Conservation (phyloP, 2,797 vertebrate genomes). For the Enteromius argenteus region DNA sequence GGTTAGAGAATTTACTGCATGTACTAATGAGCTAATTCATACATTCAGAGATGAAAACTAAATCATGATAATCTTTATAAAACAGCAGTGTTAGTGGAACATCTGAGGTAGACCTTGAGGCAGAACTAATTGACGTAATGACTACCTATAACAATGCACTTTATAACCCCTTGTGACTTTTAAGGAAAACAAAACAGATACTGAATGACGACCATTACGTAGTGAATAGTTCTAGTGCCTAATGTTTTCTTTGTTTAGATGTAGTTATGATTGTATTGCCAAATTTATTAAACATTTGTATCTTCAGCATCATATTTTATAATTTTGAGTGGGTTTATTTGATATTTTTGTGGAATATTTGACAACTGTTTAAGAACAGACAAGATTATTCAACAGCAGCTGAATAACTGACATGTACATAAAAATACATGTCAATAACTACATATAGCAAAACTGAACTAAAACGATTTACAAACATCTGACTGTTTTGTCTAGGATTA, state of each 20-base stretch:
- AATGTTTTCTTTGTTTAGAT: constrained; percentile 33
- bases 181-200: constrained; percentile 49
- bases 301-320: constrained; percentile 36
- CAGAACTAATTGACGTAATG: constrained; percentile 23
- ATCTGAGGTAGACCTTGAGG: constrained; percentile 8
- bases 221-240: constrained; percentile 25
- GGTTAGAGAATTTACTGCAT: not conserved
- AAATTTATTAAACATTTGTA: constrained; percentile 36
- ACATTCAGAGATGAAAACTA: not conserved
- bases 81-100: constrained; percentile 19
- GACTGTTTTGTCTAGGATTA: constrained; percentile 6
- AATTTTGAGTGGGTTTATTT: constrained; percentile 41
- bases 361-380: not conserved
- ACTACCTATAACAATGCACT: constrained; percentile 77
- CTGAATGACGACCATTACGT: constrained; percentile 1
- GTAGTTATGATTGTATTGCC: constrained; percentile 30
- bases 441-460: not conserved
- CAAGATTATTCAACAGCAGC: constrained; percentile 2
- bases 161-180: constrained; percentile 73
- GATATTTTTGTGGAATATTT: constrained; percentile 13
- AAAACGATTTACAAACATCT: not conserved
- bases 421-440: not conserved
- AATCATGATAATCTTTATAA: not conserved
- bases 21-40: not conserved
- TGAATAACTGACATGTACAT: constrained; percentile 5